Base-by-base conservation (phyloP, 2,888 invertebrate genomes). In the Clistopyga incitator region DNA sequence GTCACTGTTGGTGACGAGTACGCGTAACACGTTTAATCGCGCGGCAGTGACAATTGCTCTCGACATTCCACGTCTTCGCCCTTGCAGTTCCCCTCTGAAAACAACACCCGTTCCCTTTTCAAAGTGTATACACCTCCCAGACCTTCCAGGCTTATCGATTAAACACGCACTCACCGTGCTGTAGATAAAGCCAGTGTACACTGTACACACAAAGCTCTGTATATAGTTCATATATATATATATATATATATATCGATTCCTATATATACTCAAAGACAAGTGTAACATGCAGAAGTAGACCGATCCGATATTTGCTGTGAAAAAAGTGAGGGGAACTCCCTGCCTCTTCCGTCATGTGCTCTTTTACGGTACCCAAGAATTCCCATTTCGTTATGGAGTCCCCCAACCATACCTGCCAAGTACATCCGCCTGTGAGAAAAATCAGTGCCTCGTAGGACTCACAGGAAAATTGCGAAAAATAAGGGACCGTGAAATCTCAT, bases 71-170 rank as follows among this genome's bases (percentile, higher is more conserved):
- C 80, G 61, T 78, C 81, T 67, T 71, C 85, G 34, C 81, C 84
- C 77, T 64, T 52, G 59, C 15, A 59, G 29, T 80, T 78, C 81
- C 85, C 79, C 77, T 87, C 86, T 84, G 79, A 77, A 84, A 87
- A 86, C 65, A 85, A 86, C 81, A 88, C 88, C 88, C 84, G 86
- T 87, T 80, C 85, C 86, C 23, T 65, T 65, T 86, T 87, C 88
- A 50, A 61, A 59, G 65, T 64, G 47, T 65, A 45, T 38, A 47
- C 61, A 79, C 80, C 59, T 72, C 71, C 77, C 67, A 45, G 54
- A 78, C 34, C 50, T 70, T 70, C 70, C 25, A 50, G 61, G 75
- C 75, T 85, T 84, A 87, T 89, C 87, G 87, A 88, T 88, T 87
- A 88, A 86, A 85, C 86, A 85, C 78, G 72, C 34, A 61, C 38